These are phyloP conservation scores for Lemur catta DNA, from an alignment of 2,797 vertebrate genomes.

Conservation along the genomic window DNA sequence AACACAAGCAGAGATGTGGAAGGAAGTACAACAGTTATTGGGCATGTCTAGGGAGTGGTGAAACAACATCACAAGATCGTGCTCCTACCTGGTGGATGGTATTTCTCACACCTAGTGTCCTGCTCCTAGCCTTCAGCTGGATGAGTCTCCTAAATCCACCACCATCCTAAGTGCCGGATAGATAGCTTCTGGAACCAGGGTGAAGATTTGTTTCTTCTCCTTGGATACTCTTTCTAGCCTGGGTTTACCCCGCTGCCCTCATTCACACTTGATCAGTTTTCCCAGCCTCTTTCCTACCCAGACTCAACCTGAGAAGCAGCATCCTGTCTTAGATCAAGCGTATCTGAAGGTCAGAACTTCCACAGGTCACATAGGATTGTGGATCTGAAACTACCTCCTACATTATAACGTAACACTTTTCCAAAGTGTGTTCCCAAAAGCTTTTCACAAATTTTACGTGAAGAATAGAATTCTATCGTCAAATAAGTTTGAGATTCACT, in stretches of 20 bases:
- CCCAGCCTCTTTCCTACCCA: neutral
- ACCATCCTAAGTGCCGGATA: neutral
- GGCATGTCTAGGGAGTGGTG: no score
- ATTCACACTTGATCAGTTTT: neutral
- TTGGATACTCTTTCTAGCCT: neutral
- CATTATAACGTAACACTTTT: neutral
- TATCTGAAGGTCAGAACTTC: neutral
- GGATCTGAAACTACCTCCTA: neutral
- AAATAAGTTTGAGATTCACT: neutral
- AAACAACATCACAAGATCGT: neutral
- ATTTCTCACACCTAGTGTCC: neutral
- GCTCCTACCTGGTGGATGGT: no score
- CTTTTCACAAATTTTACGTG: neutral
- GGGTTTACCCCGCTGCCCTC: neutral
- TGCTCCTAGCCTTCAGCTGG: neutral
- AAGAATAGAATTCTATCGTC: neutral
- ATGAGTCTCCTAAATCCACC: neutral
- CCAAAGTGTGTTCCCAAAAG: neutral
- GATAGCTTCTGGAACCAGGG: neutral
- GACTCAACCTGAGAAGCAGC: neutral
- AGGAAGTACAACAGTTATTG: neutral
- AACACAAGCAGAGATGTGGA: neutral
- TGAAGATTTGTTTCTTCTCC: neutral
- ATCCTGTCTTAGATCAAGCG: neutral
- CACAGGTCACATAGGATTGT: neutral